Percentiles rank a stretch among this genome's conserved stretches.
Evolutionary conservation across 1,140 invertebrate species (phyloP).

Genomic region (Polyergus mexicanus): DNA sequence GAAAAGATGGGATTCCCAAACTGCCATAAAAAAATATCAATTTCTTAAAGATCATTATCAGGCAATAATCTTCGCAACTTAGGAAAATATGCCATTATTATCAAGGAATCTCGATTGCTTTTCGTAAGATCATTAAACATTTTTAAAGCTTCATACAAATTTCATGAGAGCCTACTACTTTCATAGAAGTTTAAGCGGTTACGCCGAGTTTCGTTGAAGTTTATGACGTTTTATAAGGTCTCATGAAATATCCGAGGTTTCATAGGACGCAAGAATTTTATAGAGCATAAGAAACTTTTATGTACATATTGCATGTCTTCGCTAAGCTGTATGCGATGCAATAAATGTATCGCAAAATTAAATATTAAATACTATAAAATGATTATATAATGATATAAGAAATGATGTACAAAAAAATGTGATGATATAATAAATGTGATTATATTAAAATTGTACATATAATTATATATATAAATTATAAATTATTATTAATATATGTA

Average conservation of each 20-base stretch:
- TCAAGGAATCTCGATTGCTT: conserved; percentile 23
- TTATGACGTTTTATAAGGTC: conserved; percentile 61
- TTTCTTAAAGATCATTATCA: background rate
- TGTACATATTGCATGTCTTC: conserved; percentile 51
- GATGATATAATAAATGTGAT: background rate
- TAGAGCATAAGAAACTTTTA: conserved; percentile 40
- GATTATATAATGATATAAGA: background rate
- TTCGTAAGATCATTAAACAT: conserved; percentile 46
- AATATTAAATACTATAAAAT: background rate
- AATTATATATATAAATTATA: no score
- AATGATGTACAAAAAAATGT: background rate
- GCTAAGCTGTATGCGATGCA: background rate
- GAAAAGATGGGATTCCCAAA: background rate
- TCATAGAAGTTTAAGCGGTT: conserved; percentile 59
- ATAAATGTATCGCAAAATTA: conserved; percentile 57
- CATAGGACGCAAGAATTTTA: conserved; percentile 45
- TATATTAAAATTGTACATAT: no score
- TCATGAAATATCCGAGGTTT: conserved; percentile 51
- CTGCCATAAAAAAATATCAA: background rate
- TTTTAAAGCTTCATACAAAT: conserved; percentile 53
- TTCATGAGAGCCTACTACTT: conserved; percentile 51
- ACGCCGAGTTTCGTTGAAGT: conserved; percentile 48
- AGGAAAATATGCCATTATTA: conserved; percentile 4
- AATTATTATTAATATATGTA: no score
- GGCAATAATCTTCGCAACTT: background rate